phyloP scores from a whole-genome alignment of 30 jellyfish, hydroid and myxozoan species.

The Rhopilema esculentum region DNA sequence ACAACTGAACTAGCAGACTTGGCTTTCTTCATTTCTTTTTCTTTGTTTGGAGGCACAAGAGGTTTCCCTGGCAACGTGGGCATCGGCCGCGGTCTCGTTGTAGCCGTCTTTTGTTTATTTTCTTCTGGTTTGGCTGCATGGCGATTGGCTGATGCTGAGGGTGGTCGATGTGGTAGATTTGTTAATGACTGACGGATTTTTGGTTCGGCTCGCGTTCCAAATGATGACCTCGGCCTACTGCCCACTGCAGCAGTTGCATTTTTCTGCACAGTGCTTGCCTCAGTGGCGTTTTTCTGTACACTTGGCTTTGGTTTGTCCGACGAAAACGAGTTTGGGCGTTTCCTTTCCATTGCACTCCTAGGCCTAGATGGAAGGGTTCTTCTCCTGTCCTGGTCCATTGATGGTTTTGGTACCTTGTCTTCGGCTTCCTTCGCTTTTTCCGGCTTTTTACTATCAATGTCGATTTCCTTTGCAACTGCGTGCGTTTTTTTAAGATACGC shows the following conservation, averaged over 20 bases:
- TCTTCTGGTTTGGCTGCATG: slow-evolving; percentile 40
- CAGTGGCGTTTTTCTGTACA: not conserved
- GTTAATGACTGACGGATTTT: slow-evolving; percentile 68
- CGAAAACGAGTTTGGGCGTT: slow-evolving; percentile 25
- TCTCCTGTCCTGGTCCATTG: slow-evolving; percentile 35
- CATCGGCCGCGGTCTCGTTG: slow-evolving; percentile 46
- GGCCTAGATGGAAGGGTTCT: slow-evolving; percentile 70
- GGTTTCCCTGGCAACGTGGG: slow-evolving; percentile 71
- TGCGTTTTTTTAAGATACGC: slow-evolving; percentile 53
- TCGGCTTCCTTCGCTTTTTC: slow-evolving; percentile 59
- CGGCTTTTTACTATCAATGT: slow-evolving; percentile 42
- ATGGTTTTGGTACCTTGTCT: slow-evolving; percentile 20
- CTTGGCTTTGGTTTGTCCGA: slow-evolving; percentile 39
- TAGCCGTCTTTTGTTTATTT: slow-evolving; percentile 16
- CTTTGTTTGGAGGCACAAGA: slow-evolving; percentile 61
- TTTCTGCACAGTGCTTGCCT: not conserved
- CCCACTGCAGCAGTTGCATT: slow-evolving; percentile 35
- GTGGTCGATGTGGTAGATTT: slow-evolving; percentile 64
- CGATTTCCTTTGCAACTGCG: slow-evolving; percentile 63
- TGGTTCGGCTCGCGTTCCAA: slow-evolving; percentile 60
- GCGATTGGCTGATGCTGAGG: slow-evolving; percentile 60
- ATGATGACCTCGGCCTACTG: slow-evolving; percentile 57
- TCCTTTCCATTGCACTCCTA: slow-evolving; percentile 66
- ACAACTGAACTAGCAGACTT: slow-evolving; percentile 34
- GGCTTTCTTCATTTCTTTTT: slow-evolving; percentile 59